Evolutionary conservation across 1,140 invertebrate genomes (phyloP).

Genomic region (Drosophila pseudoobscura): DNA sequence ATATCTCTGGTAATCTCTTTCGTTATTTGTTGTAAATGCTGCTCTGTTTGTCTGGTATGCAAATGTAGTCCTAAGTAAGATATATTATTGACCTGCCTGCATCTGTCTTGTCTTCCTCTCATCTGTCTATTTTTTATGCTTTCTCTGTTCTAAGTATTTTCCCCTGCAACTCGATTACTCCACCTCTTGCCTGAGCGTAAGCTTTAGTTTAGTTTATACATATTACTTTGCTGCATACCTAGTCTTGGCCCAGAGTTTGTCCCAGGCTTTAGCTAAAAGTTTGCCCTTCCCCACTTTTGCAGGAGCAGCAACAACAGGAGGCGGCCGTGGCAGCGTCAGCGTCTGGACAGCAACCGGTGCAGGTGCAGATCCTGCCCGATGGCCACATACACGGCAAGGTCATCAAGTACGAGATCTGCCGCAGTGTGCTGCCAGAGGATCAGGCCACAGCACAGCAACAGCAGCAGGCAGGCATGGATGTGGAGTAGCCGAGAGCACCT

Average conservation of each 20-base stretch:
- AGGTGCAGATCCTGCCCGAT: conserved; percentile 65
- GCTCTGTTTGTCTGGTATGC: conserved; percentile 37
- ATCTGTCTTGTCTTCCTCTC: conserved; percentile 7
- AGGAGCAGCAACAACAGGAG: conserved; percentile 64
- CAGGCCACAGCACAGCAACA: conserved; percentile 53
- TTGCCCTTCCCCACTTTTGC: conserved; percentile 47
- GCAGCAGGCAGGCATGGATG: conserved; percentile 39
- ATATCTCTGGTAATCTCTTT: conserved; percentile 16
- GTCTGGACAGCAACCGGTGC: conserved; percentile 52
- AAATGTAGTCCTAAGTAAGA: too few relatives aligned
- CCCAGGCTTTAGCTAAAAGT: conserved; percentile 33
- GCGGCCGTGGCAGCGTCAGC: conserved; percentile 46
- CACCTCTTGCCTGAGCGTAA: conserved; percentile 48
- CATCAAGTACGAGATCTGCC: conserved; percentile 71
- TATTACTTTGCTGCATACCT: conserved; percentile 25
- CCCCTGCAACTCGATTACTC: conserved; percentile 18
- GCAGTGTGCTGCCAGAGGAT: conserved; percentile 65
- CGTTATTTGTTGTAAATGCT: conserved; percentile 17
- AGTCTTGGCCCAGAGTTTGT: conserved; percentile 18
- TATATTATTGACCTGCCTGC: conserved; percentile 38
- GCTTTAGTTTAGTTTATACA: conserved; percentile 61
- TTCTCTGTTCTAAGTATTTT: conserved; percentile 16
- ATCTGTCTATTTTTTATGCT: conserved; percentile 5
- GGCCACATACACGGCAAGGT: conserved; percentile 65
- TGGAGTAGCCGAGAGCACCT: conserved; percentile 32